These are phyloP conservation scores for Amphibalanus amphitrite DNA, from an alignment of 1,140 invertebrate genomes.

Conservation along the genomic window DNA sequence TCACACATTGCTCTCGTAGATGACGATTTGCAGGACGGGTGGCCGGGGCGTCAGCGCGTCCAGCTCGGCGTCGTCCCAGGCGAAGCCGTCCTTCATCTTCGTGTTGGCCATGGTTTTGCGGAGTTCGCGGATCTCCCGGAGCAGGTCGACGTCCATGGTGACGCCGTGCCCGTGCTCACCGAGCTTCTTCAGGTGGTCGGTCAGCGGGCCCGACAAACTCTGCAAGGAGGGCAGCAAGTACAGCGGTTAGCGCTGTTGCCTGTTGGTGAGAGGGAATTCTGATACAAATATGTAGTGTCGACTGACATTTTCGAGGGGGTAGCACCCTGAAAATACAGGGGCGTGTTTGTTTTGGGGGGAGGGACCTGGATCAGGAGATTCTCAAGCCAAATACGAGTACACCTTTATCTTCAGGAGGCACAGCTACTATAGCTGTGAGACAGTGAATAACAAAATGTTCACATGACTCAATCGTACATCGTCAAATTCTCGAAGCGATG, in stretches of 20 bases:
- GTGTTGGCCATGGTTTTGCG: slow-evolving; percentile 21
- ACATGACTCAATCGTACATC: no score
- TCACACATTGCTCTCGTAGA: slow-evolving; percentile 62
- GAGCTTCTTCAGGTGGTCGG: slow-evolving; percentile 51
- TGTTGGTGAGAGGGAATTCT: not conserved
- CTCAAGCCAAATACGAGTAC: no score
- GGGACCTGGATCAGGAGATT: no score
- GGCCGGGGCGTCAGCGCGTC: slow-evolving; percentile 18
- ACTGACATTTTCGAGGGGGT: not conserved
- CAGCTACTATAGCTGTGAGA: no score
- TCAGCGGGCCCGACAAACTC: slow-evolving; percentile 48
- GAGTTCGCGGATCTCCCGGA: slow-evolving; percentile 21
- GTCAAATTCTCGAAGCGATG: no score
- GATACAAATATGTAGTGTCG: slow-evolving; percentile 6
- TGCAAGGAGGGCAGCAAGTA: slow-evolving; percentile 1
- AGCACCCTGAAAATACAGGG: no score
- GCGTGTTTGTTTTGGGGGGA: no score
- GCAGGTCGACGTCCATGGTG: slow-evolving; percentile 35
- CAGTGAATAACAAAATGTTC: no score
- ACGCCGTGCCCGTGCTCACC: slow-evolving; percentile 44
- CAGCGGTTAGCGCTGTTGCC: not conserved
- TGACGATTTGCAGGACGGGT: slow-evolving; percentile 54
- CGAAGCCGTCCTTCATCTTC: slow-evolving; percentile 10
- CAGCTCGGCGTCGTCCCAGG: slow-evolving; percentile 18
- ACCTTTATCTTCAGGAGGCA: no score